Evolutionary conservation across 1,140 invertebrate species (phyloP).

Genomic region (Apocrypta bakeri): DNA sequence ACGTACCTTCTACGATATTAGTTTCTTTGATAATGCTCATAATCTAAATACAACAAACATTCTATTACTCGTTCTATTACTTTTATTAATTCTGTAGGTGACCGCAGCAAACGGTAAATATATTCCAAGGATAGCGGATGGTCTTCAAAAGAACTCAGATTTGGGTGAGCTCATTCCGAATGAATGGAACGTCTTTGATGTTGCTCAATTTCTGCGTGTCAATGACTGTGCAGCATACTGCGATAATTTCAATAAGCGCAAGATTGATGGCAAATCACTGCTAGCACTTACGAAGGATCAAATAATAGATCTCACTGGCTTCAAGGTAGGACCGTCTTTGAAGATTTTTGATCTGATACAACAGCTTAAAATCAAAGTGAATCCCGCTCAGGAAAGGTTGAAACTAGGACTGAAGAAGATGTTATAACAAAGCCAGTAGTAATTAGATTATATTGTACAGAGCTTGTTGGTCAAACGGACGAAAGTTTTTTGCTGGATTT

Average conservation of each 20-base stretch:
- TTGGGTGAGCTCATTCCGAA: constrained; percentile 79
- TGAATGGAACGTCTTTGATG: constrained; percentile 88
- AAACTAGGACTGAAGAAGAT: constrained; percentile 73
- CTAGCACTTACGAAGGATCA: constrained; percentile 90
- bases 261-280: constrained; percentile 87
- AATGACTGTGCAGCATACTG: constrained; percentile 94
- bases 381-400: constrained; percentile 82
- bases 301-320: constrained; percentile 90
- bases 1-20: no score
- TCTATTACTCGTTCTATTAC: not conserved
- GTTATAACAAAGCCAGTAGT: constrained; percentile 60
- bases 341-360: constrained; percentile 95
- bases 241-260: constrained; percentile 87
- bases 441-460: not conserved
- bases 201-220: constrained; percentile 89
- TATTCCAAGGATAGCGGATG: constrained; percentile 82
- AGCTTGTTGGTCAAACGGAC: not conserved
- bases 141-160: constrained; percentile 68
- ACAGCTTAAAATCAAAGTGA: constrained; percentile 88
- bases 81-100: constrained; percentile 64
- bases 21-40: no score
- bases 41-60: not conserved
- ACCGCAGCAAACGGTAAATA: constrained; percentile 75
- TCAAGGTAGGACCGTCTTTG: constrained; percentile 94
- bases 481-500: not conserved